Base-by-base conservation (phyloP, 2,797 vertebrate genomes). In the Xenopus petersii region DNA sequence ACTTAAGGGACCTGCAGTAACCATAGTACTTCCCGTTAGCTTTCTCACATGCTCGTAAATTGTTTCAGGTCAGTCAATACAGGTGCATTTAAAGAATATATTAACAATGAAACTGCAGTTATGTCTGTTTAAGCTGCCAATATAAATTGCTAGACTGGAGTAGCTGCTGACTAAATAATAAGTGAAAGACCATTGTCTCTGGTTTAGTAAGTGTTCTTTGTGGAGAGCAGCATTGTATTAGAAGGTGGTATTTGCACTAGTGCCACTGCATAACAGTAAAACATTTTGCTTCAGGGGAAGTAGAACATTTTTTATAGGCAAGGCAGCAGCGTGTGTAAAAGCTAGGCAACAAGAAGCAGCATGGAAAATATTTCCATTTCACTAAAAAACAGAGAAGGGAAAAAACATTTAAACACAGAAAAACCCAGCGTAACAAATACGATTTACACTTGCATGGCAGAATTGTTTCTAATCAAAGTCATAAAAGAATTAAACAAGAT, bases 361-460 rank as follows among this genome's bases (percentile, higher is more conserved):
- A 48, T 30, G 42, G 6, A 78, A 69, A 30, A 49, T 17, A 47
- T 60, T 70, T 70, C 17, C n/a, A 60, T 17, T 56, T 42, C 36
- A 56, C 36, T n/a, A 12, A 56, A 36, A 56, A 24, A 56, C 54
- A 26, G 24, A 51, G 26, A 64, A 13, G 36, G 36, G 36, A 42
- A 67, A 26, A 13, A 54, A 51, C 49, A 12, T 51, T 51, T 15
- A 51, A 15, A 12, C 36, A 42, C 36, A 42, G 36, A 42, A 42
- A 42, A 51, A 51, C 49, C 54, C 12, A 26, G 42, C 51, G 21
- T 16, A 51, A 26, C 30, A 69, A 59, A 5, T 58, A 59, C 10
- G 30, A 48, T 55, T 55, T 30, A 55, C 10, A 55, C 24, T 51
- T 12, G 49, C 15, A 51, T 51, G 1, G 2, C 4, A 42, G 36